phyloP scores from a whole-genome alignment of 1,140 invertebrate species.

The Conus ventricosus region DNA sequence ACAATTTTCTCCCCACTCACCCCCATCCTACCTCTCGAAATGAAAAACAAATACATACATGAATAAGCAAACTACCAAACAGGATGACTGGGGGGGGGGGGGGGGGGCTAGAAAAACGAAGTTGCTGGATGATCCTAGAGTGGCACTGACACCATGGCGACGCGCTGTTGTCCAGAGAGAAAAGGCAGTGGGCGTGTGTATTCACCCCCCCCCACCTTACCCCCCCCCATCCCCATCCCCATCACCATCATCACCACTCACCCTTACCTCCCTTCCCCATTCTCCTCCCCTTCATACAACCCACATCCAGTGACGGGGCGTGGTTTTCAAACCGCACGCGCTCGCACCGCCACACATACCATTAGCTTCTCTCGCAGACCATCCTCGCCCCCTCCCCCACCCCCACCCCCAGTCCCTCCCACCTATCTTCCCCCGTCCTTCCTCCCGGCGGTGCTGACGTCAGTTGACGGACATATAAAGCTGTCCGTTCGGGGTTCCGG shows the following conservation, averaged over 20 bases:
- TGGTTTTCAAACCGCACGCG: neutral
- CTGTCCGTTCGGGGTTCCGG: neutral
- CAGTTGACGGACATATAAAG: conserved; percentile 9
- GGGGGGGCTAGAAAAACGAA: no score
- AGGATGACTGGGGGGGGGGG: no score
- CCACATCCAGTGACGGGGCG: neutral
- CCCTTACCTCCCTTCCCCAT: neutral
- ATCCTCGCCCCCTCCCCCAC: neutral
- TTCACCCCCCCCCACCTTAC: neutral
- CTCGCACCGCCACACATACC: neutral
- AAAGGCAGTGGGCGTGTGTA: neutral
- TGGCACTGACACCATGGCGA: no score
- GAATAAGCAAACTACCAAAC: no score
- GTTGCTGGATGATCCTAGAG: no score
- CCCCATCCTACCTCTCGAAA: no score
- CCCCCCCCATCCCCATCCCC: neutral
- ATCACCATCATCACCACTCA: neutral
- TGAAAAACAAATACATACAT: no score
- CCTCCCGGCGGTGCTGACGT: neutral
- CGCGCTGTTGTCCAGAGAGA: neutral
- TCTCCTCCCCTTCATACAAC: neutral
- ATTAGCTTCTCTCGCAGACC: neutral
- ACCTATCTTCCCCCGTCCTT: neutral
- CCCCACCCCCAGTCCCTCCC: neutral
- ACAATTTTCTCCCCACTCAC: no score